A percentile compares a stretch with the other conserved stretches of the same genome.
These are phyloP conservation scores for Bacillus rossius DNA, from an alignment of 1,140 invertebrate genomes.

Conservation along the genomic window DNA sequence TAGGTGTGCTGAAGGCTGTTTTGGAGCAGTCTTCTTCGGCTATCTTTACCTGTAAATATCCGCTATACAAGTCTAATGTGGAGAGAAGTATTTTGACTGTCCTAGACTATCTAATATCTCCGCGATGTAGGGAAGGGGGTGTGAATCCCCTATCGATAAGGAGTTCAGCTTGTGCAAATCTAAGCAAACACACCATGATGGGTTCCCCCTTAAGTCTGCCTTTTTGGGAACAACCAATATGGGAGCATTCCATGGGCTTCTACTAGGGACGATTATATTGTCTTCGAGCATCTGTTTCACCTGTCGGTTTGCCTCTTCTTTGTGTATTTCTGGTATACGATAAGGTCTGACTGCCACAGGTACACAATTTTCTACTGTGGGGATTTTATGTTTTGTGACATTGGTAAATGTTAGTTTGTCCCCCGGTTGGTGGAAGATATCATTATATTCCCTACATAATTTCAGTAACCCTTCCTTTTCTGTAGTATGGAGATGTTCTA, in stretches of 20 bases:
- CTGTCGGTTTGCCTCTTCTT: neutral
- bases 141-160: conserved; percentile 37
- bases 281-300: conserved; percentile 7
- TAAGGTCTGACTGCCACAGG: neutral
- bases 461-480: conserved; percentile 3
- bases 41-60: conserved; percentile 28
- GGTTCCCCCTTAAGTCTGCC: neutral
- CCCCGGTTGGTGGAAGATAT: conserved; percentile 11
- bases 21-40: conserved; percentile 36
- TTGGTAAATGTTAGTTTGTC: conserved; percentile 7
- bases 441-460: neutral
- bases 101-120: conserved; percentile 34
- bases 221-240: conserved; percentile 14
- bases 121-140: conserved; percentile 47
- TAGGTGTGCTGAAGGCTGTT: conserved; percentile 41
- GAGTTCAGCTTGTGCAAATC: conserved; percentile 41
- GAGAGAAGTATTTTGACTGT: conserved; percentile 30
- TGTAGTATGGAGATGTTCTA: conserved; percentile 10
- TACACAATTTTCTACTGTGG: neutral
- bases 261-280: conserved; percentile 5
- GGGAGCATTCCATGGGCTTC: conserved; percentile 1
- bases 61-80: conserved; percentile 33
- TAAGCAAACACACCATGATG: conserved; percentile 23
- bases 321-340: neutral
- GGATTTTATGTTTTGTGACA: conserved; percentile 5